Conservation (phyloP, 35 echinoderm and acorn worm genomes). For the Strongylocentrotus purpuratus region DNA sequence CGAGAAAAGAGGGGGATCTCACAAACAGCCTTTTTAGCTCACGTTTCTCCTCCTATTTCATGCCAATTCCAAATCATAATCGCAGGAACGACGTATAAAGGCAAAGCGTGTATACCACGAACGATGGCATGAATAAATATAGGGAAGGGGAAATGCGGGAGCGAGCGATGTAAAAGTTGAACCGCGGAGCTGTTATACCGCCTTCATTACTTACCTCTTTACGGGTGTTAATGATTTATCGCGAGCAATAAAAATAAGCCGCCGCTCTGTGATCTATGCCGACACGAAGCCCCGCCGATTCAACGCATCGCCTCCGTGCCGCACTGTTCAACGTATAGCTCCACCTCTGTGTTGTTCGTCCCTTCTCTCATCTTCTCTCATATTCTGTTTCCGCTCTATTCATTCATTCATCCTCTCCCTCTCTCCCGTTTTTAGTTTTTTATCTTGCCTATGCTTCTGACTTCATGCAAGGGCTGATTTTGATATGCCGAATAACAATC, state of each 20-base stretch:
- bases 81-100: not conserved
- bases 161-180: not conserved
- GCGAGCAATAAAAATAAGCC: slow-evolving; percentile 56
- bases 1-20: not conserved
- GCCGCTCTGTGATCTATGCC: slow-evolving; percentile 32
- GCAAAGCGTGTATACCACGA: not conserved
- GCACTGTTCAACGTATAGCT: not conserved
- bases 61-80: not conserved
- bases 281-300: slow-evolving; percentile 39
- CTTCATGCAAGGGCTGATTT: too few relatives aligned
- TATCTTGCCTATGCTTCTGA: too few relatives aligned
- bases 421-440: not conserved
- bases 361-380: not conserved
- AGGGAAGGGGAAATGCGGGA: not conserved
- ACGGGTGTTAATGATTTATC: slow-evolving; percentile 55
- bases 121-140: not conserved
- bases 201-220: slow-evolving; percentile 17
- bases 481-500: too few relatives aligned
- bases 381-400: not conserved
- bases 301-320: not conserved
- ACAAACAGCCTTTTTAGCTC: not conserved
- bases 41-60: not conserved
- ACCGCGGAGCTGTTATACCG: slow-evolving; percentile 23
- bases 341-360: not conserved
- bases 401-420: not conserved